phyloP scores from a whole-genome alignment of 1,140 invertebrate genomes.

The Anoplophora glabripennis region DNA sequence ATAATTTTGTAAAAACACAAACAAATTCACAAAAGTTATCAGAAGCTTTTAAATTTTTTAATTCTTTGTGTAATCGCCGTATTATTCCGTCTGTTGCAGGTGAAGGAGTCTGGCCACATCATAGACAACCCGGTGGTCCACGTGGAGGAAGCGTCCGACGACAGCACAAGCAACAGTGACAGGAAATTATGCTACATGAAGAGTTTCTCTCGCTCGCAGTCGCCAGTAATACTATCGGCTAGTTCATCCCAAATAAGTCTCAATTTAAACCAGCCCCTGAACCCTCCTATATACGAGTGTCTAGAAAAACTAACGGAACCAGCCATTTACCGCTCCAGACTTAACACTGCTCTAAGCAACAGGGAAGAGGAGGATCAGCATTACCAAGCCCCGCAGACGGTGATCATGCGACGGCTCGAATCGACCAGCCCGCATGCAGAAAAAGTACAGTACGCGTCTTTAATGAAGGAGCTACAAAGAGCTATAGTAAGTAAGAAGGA shows the following conservation, averaged over 20 bases:
- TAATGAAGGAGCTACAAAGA: conserved; percentile 51
- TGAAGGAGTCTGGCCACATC: conserved; percentile 19
- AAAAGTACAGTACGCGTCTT: conserved; percentile 50
- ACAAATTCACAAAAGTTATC: too few relatives aligned
- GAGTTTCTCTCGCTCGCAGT: conserved; percentile 51
- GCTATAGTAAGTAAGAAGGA: conserved; percentile 45
- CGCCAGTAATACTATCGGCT: conserved; percentile 47
- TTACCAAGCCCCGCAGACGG: conserved; percentile 43
- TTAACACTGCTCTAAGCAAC: conserved; percentile 45
- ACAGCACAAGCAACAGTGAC: conserved; percentile 46
- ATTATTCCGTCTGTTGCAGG: background rate
- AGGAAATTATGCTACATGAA: conserved; percentile 51
- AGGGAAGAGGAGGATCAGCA: conserved; percentile 33
- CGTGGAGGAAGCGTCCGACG: conserved; percentile 47
- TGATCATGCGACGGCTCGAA: conserved; percentile 31
- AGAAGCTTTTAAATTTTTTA: too few relatives aligned
- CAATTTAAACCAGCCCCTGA: conserved; percentile 25
- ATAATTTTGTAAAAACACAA: too few relatives aligned
- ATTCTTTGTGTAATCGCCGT: too few relatives aligned
- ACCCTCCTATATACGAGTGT: conserved; percentile 50
- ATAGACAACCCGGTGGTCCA: conserved; percentile 47
- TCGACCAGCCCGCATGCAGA: conserved; percentile 39
- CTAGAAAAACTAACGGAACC: conserved; percentile 50
- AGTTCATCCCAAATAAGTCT: conserved; percentile 49
- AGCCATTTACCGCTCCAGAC: conserved; percentile 44